Percentiles rank a stretch among this genome's conserved stretches.
Conservation (phyloP, 2,797 vertebrate species). For the Mus caroli region DNA sequence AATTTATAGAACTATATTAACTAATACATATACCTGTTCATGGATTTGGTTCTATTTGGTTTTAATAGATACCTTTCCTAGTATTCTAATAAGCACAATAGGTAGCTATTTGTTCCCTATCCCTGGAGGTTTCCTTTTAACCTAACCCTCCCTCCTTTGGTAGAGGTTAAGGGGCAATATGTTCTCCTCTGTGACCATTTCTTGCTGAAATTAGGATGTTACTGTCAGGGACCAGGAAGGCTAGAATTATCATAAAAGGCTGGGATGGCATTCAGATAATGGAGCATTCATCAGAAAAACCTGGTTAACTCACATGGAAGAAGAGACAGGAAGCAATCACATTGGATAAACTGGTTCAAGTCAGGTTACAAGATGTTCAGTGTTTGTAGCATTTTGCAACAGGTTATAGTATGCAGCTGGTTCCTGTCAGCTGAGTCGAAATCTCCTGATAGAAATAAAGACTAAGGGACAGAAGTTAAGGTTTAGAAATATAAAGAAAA, state of each 20-base stretch:
- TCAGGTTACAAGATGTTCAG: neutral
- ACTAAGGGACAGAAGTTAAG: neutral
- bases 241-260: neutral
- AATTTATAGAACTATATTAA: neutral
- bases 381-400: neutral
- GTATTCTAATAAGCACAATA: neutral
- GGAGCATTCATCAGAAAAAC: neutral
- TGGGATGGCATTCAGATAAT: neutral
- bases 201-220: neutral
- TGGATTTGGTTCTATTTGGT: neutral
- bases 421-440: neutral
- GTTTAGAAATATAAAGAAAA: neutral
- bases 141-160: neutral
- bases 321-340: neutral
- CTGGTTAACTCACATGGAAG: neutral
- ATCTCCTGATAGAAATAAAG: neutral
- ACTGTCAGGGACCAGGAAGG: neutral
- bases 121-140: neutral
- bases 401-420: neutral
- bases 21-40: neutral
- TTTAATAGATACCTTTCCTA: neutral
- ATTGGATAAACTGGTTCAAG: neutral
- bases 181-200: neutral
- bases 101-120: neutral
- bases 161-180: neutral